Conservation (phyloP, 2,888 invertebrate genomes). For the Mallateleia sp. region DNA sequence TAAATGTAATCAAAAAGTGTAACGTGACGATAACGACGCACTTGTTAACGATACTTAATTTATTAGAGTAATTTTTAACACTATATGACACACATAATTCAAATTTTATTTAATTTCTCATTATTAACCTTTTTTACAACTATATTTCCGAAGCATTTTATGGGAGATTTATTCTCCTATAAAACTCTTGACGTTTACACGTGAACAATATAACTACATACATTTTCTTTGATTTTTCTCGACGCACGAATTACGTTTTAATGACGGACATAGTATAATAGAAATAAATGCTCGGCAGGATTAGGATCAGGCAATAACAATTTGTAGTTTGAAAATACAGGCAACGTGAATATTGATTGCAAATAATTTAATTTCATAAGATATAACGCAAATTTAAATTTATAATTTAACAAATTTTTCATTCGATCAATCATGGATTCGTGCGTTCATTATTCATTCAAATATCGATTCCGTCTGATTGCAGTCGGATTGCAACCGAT, state of each 20-base stretch:
- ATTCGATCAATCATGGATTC: slow-evolving; percentile 76
- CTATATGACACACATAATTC: slow-evolving; percentile 38
- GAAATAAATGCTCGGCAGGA: slow-evolving; percentile 27
- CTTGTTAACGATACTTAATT: slow-evolving; percentile 69
- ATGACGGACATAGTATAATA: slow-evolving; percentile 25
- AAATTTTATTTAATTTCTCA: slow-evolving; percentile 61
- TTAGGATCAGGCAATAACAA: background rate
- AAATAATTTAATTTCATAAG: background rate
- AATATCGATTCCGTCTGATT: slow-evolving; percentile 89
- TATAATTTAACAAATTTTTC: no score
- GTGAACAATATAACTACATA: slow-evolving; percentile 46
- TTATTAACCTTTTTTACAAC: slow-evolving; percentile 58
- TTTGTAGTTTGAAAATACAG: background rate
- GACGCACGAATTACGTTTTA: slow-evolving; percentile 24
- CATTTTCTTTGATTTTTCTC: slow-evolving; percentile 52
- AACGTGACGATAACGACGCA: slow-evolving; percentile 55
- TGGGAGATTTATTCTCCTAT: slow-evolving; percentile 59
- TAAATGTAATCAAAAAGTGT: slow-evolving; percentile 64
- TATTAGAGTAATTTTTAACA: slow-evolving; percentile 59
- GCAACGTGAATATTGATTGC: background rate
- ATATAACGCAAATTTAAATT: no score
- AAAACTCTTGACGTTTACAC: slow-evolving; percentile 60
- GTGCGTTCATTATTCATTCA: slow-evolving; percentile 80
- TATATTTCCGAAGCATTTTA: slow-evolving; percentile 54
- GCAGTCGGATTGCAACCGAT: slow-evolving; percentile 90